Conservation (phyloP, 2,113 vertebrate genomes). For the Heterocephalus glaber region DNA sequence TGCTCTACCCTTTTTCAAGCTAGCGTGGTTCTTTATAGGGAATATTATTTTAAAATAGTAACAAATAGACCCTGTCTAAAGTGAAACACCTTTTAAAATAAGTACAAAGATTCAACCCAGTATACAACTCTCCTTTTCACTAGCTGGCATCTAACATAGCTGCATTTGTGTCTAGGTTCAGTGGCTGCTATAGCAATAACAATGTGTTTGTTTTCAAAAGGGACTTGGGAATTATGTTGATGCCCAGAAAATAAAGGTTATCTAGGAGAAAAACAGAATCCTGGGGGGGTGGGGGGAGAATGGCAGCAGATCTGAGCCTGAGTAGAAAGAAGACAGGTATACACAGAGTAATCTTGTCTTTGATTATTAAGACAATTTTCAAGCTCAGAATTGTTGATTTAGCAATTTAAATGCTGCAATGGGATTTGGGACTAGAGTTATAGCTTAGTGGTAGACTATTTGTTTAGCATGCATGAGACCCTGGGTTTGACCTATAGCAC, state of each 20-base stretch:
- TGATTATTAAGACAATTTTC: background rate
- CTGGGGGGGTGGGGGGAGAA: background rate
- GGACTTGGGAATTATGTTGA: constrained; percentile 29
- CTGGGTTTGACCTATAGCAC: background rate
- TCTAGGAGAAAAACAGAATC: constrained; percentile 22
- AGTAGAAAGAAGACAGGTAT: background rate
- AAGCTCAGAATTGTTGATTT: background rate
- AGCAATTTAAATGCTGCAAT: background rate
- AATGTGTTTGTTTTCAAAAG: constrained; percentile 48
- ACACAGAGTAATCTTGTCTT: fast-evolving
- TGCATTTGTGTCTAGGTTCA: background rate
- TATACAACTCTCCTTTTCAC: background rate
- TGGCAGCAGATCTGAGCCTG: background rate
- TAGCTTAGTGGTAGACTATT: background rate
- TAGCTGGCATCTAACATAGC: background rate
- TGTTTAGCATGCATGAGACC: background rate
- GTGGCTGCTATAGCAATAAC: constrained; percentile 17
- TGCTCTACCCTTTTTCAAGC: background rate
- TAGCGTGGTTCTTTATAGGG: background rate
- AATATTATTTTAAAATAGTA: background rate
- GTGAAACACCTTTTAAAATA: constrained; percentile 25
- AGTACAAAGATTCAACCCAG: background rate
- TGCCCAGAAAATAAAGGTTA: constrained; percentile 6
- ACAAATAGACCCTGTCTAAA: background rate
- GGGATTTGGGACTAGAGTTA: background rate